These are phyloP conservation scores for Gymnopithys bicolor DNA, from an alignment of 2,797 vertebrate species.

Conservation along the genomic window DNA sequence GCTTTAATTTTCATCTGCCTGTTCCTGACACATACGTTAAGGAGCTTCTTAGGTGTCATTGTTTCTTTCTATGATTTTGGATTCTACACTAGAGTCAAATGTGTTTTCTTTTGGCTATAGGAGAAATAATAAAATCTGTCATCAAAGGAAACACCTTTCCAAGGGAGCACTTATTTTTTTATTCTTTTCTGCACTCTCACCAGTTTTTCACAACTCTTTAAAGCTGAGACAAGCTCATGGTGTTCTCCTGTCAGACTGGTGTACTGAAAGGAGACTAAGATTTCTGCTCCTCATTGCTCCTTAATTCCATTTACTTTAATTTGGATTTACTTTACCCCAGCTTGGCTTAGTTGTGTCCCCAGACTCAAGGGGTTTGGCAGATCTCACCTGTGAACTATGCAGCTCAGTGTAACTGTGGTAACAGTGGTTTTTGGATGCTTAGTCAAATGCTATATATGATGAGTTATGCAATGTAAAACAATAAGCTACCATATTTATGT, in stretches of 20 bases:
- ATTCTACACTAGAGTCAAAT: neutral
- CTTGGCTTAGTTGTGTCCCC: neutral
- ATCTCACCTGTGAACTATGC: neutral
- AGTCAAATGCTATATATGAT: neutral
- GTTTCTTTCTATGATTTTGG: neutral
- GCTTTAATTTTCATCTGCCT: neutral
- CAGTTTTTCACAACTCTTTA: neutral
- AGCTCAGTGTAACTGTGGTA: neutral
- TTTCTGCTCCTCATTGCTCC: neutral
- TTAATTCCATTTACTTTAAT: neutral
- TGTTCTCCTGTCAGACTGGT: neutral
- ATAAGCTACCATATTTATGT: neutral
- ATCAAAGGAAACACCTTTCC: neutral
- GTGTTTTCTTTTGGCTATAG: neutral
- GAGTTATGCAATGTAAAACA: neutral
- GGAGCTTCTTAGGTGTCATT: neutral
- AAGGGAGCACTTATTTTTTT: neutral
- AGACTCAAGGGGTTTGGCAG: neutral
- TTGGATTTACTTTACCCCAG: neutral
- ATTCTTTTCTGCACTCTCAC: neutral
- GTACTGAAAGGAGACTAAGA: neutral
- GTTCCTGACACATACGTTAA: neutral
- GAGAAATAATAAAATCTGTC: neutral
- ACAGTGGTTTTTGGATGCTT: neutral
- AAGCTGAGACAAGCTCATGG: neutral